phyloP scores from a whole-genome alignment of 2,888 invertebrate species.

The Drosophila phalerata region DNA sequence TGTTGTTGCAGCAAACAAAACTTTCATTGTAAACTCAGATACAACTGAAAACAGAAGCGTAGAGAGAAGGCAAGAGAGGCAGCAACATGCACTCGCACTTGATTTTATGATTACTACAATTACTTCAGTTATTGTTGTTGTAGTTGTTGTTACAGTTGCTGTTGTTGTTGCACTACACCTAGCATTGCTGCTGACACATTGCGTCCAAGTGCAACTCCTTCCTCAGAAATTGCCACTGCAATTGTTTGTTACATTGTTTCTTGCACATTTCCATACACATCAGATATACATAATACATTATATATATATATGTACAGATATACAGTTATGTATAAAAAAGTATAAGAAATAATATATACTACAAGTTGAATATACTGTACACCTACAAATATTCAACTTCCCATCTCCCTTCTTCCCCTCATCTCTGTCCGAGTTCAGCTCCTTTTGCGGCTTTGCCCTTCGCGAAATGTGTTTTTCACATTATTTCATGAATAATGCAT shows the following conservation, averaged over 20 bases:
- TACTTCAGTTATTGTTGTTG: conserved; percentile 45
- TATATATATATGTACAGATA: neutral
- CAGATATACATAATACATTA: conserved; percentile 32
- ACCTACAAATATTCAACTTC: conserved; percentile 13
- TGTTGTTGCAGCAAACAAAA: conserved; percentile 62
- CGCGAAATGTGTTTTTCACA: conserved; percentile 81
- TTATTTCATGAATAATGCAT: conserved; percentile 85
- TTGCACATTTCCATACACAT: conserved; percentile 64
- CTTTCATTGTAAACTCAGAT: conserved; percentile 56
- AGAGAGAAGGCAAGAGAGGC: conserved; percentile 15
- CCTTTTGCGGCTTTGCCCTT: conserved; percentile 58
- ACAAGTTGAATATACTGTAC: conserved; percentile 25
- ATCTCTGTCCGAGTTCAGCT: conserved; percentile 15
- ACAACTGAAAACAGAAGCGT: conserved; percentile 24
- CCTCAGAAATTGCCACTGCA: conserved; percentile 59
- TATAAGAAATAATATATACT: conserved; percentile 31
- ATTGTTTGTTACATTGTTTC: conserved; percentile 52
- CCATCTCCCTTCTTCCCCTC: neutral
- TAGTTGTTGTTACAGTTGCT: conserved; percentile 26
- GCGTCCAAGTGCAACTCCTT: conserved; percentile 51
- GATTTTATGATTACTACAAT: conserved; percentile 81
- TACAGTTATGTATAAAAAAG: conserved; percentile 17
- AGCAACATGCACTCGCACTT: conserved; percentile 75
- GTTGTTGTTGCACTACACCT: conserved; percentile 24
- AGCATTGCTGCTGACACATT: conserved; percentile 51